A percentile compares a stretch with the other conserved stretches of the same genome.
phyloP scores from a whole-genome alignment of 2,113 vertebrate species.

The Aplodontia rufa region DNA sequence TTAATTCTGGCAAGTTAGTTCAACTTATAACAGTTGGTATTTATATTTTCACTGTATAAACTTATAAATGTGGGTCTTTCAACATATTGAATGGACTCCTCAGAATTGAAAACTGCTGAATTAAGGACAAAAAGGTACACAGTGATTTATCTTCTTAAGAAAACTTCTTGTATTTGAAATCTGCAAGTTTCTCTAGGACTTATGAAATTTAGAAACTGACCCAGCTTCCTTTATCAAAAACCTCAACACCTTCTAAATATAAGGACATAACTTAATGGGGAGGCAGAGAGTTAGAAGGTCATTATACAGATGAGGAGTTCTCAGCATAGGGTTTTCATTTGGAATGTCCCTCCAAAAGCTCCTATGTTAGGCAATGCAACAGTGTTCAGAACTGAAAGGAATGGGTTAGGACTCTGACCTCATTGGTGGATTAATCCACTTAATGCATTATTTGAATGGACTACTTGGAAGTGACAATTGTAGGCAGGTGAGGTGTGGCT shows the following conservation, averaged over 20 bases:
- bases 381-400: too few relatives aligned
- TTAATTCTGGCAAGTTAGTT: not conserved
- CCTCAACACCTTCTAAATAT: not conserved
- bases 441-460: too few relatives aligned
- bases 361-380: too few relatives aligned
- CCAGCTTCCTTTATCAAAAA: not conserved
- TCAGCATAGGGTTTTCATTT: not conserved
- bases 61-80: not conserved
- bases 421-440: too few relatives aligned
- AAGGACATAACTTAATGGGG: not conserved
- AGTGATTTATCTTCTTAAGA: not conserved
- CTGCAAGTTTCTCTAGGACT: not conserved
- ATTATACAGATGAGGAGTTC: not conserved
- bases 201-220: not conserved
- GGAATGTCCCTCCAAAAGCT: too few relatives aligned
- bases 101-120: conserved; percentile 16
- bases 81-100: not conserved
- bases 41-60: conserved; percentile 2
- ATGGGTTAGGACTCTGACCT: too few relatives aligned
- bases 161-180: conserved; percentile 15
- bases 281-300: not conserved
- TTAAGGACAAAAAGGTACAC: not conserved
- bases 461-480: too few relatives aligned
- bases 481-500: too few relatives aligned
- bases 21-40: conserved; percentile 11